Evolutionary conservation across 2,797 vertebrate genomes (phyloP), one percentile per base, ranked within the genome.

Genomic region (Sebastes itinus): DNA sequence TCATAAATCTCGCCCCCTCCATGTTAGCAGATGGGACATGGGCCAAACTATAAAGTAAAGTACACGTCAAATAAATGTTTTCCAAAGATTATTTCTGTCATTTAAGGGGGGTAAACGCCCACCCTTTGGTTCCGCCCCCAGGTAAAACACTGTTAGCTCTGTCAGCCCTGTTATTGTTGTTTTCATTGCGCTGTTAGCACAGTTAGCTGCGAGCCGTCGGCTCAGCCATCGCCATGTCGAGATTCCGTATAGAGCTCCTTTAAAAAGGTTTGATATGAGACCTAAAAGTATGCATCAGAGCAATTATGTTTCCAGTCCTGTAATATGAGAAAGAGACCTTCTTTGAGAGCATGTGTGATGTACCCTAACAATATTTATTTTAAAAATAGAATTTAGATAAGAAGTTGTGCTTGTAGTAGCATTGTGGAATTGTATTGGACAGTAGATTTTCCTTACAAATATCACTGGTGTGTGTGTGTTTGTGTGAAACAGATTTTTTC

Each of bases 401-500:
- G 6, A 27, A 7, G 16, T 35, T 59, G 3, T 60, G 2, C 2
- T 63, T 62, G 12, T n/a, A 4, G 10, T 46, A 13, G 11, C 3
- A 1, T 7, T 25, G 9, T 49, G 1, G 8, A 7, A 55, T 20
- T 74, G 28, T 28, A 54, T 71, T 74, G 16, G 42, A 23, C 9
- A 23, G 10, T 20, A 30, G 54, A 25, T 38, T 30, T 55, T 75
- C 14, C 46, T 42, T 55, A 18, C 33, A 30, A 58, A 65, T 32
- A 33, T 62, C 18, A 20, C 33, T 27, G 72, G 16, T 38, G 55
- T 63, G 35, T 72, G 28, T 78, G 54, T 22, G 25, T 64, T 14
- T 11, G 10, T 72, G 49, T 87, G 42, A 46, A 27, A 79, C 30
- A 25, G 67, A 81, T 85, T n/a, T 42, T 25, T 70, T 75, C 2